Percentiles rank a stretch among this genome's conserved stretches.
phyloP scores from a whole-genome alignment of 2,888 invertebrate species.

The Dione vanillae region DNA sequence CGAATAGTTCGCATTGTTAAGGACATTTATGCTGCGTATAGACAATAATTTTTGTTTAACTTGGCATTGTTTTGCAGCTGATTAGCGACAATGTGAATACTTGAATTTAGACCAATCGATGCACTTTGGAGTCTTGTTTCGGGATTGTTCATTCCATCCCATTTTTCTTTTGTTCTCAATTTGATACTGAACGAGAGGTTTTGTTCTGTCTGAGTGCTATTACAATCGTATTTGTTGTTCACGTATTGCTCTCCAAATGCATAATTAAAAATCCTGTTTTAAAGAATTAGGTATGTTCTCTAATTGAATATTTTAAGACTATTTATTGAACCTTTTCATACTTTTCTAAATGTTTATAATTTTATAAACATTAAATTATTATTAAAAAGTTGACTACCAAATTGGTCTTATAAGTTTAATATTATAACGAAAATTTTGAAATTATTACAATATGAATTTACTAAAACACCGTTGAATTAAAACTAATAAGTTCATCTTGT shows the following conservation, averaged over 20 bases:
- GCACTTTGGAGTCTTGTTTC: conserved; percentile 59
- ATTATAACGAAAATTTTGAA: no score
- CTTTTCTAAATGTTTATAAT: no score
- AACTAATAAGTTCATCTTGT: no score
- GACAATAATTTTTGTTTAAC: conserved; percentile 30
- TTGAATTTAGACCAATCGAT: conserved; percentile 58
- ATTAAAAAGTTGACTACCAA: background rate
- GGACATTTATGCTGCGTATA: conserved; percentile 28
- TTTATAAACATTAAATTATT: no score
- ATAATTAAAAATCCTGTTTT: conserved; percentile 49
- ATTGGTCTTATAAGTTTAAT: no score
- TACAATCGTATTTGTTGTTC: conserved; percentile 53
- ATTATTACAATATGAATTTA: background rate
- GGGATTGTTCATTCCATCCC: conserved; percentile 56
- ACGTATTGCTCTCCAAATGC: conserved; percentile 49
- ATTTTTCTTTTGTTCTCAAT: conserved; percentile 56
- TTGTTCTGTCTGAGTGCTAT: conserved; percentile 58
- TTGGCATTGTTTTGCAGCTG: conserved; percentile 49
- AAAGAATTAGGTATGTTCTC: conserved; percentile 47
- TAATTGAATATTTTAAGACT: conserved; percentile 40
- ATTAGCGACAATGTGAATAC: conserved; percentile 55
- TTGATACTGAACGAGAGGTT: conserved; percentile 54
- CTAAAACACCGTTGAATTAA: no score
- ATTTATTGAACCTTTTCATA: conserved; percentile 1
- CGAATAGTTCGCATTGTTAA: conserved; percentile 26